Base-by-base conservation (phyloP, 2,888 invertebrate species). In the Andrena dorsata region DNA sequence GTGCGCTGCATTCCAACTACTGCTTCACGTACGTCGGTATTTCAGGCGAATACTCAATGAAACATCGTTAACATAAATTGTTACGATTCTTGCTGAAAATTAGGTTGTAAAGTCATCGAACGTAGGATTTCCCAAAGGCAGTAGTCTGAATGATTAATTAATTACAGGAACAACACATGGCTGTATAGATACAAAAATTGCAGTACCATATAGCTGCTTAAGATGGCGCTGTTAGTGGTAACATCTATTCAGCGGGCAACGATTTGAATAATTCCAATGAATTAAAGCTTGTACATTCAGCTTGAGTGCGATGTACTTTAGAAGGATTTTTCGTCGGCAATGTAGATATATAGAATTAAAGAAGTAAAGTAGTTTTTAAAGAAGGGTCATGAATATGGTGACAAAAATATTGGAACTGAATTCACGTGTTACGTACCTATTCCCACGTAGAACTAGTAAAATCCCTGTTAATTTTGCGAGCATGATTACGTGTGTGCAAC, bases 401-500 rank as follows among this genome's bases (percentile, higher is more conserved):
- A 26, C 0, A 10, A 26, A 23, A 20, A 56, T 56, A 56, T 23
- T 23, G 23, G 20, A 51, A 51, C 4, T 26, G 13, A 23, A 26
- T 56, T 56, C 10, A 56, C 23, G 20, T 16, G 7, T 6, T 20
- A 51, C 51, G 53, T 2, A 0, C 8, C 20, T 16, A 0, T 53
- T 53, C 20, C 23, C 20, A 8, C 6, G 53, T 8, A 20, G 53
- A 20, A 8, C 53, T 20, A 23, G 56, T 20, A 60, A 51, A 16
- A 23, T 51, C 5, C 65, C 41, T 23, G 20, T 61, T 76, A 61
- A 77, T 71, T 80, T 64, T 58, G 49, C 68, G 72, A 23, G 58
- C 10, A 6, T 41, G 51, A 71, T 72, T 72, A 73, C 47, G 41
- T 68, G 16, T 77, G 72, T 69, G 49, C 41, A 72, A 64, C 64